Evolutionary conservation across 2,888 invertebrate species (phyloP), one percentile per base, ranked within the genome.

Genomic region (Serrognathus titanus): DNA sequence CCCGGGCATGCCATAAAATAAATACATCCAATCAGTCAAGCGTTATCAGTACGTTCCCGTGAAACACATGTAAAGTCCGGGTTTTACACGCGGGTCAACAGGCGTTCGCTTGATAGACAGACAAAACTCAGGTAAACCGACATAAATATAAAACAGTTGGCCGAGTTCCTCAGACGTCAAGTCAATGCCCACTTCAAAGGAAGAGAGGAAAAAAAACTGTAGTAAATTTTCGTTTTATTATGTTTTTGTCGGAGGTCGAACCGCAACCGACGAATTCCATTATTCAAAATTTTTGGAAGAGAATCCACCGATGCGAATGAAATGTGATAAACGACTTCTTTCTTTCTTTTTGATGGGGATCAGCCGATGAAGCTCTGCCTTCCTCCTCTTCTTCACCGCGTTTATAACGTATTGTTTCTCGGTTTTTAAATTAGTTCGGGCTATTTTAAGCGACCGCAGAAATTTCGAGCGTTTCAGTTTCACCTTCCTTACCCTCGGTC

Each of bases 171-270:
- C 67, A 69, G 66, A 71, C 70, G 70, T 70, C 72, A 71, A 69
- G 68, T 67, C 66, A 63, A 64, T 66, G 70, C 66, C 72, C 68
- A 70, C 67, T 71, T 70, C 72, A 69, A 63, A 68, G 68, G 69
- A 31, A 6, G 24, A 50, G 20, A 49, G n/a, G 48, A 39, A 41
- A 70, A 63, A 65, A 66, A 71, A 69, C 67, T 70, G 71, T 70
- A 72, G 74, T 75, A 74, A 74, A 75, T 74, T 73, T 70, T 65
- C 67, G 64, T 71, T 72, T 73, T 72, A 71, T 72, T 57, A 69
- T 66, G 64, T 66, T 70, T 72, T 70, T 72, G 69, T 71, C 67
- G 54, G 65, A 65, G 65, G 66, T 59, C 66, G 64, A 66, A 53
- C 58, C 62, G 55, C 62, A 58, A 69, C 73, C 70, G 67, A 53